Base-by-base conservation (phyloP, 2,888 invertebrate genomes). In the Anticlea derivata region DNA sequence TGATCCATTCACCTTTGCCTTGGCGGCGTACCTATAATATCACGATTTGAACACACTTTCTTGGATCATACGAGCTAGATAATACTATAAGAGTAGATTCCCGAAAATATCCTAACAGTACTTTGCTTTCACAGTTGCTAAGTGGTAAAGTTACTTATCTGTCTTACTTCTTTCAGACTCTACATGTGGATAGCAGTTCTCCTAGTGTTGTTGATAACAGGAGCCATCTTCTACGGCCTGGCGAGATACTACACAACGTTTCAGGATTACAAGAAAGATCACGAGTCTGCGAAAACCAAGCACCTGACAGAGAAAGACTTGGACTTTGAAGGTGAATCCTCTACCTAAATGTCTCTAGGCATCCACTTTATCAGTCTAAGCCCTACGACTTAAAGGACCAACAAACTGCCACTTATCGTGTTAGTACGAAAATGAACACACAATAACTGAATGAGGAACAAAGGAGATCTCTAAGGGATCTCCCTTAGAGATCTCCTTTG, bases 181-280 rank as follows among this genome's bases (percentile, higher is more conserved):
- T 88, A 92, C 58, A 94, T 96, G 92, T 96, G 96, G 96, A 82
- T 93, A 0, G 93, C 94, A 0, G 94, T 96, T 0, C 70, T 96
- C 10, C 73, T 94, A 3, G 94, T 94, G 2, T 78, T 96, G 5
- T 70, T 95, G 5, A 74, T 94, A 22, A 94, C 94, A 6, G 94
- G 94, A 1, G 83, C 91, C 0, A 86, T 94, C 39, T 95, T 96
- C 70, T 93, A 93, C 68, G 80, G 90, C 1, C 82, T 96, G 13
- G 94, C 96, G 0, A 82, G 80, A 45, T 92, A 92, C 66, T 93
- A 94, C 63, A 75, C 83, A 58, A 79, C 85, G 20, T 68, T 92
- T 12, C 72, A 83, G 59, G 67, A 74, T 29, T 77, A 70, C 45
- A 77, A 73, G 56, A 73, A 68, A 33, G 61, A 57, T 5, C 59